These are phyloP conservation scores for Acanthisitta chloris DNA, from an alignment of 2,113 vertebrate species.

Conservation along the genomic window DNA sequence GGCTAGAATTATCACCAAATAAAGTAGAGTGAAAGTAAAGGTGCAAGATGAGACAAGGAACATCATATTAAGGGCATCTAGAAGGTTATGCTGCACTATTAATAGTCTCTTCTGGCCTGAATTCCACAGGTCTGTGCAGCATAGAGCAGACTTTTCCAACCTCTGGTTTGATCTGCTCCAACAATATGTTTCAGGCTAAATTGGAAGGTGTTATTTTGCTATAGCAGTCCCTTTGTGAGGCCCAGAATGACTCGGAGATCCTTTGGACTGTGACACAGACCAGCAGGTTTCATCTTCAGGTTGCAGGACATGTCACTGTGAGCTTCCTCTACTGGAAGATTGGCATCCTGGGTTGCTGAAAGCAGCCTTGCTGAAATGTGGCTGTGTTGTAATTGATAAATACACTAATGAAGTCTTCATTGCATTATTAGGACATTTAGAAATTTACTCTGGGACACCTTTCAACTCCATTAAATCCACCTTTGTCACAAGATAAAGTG, in stretches of 20 bases:
- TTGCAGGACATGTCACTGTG: neutral
- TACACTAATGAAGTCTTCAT: constrained; percentile 54
- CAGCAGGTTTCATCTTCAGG: neutral
- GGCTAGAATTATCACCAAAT: neutral
- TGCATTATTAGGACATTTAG: constrained; percentile 55
- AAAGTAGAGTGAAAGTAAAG: neutral
- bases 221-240: neutral
- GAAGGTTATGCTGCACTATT: neutral
- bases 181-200: neutral
- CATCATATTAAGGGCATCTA: neutral
- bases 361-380: neutral
- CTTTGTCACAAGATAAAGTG: constrained; percentile 68
- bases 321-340: neutral
- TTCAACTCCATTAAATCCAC: constrained; percentile 66
- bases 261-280: rapidly evolving
- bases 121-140: neutral
- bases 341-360: neutral
- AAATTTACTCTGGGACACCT: constrained; percentile 69
- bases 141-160: neutral
- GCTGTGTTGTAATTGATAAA: constrained; percentile 49
- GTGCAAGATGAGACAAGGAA: neutral
- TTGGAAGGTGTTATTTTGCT: neutral
- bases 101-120: neutral
- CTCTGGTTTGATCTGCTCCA: neutral
- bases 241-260: rapidly evolving